phyloP scores from a whole-genome alignment of 2,113 vertebrate species.

The Leptocoma aspasia region DNA sequence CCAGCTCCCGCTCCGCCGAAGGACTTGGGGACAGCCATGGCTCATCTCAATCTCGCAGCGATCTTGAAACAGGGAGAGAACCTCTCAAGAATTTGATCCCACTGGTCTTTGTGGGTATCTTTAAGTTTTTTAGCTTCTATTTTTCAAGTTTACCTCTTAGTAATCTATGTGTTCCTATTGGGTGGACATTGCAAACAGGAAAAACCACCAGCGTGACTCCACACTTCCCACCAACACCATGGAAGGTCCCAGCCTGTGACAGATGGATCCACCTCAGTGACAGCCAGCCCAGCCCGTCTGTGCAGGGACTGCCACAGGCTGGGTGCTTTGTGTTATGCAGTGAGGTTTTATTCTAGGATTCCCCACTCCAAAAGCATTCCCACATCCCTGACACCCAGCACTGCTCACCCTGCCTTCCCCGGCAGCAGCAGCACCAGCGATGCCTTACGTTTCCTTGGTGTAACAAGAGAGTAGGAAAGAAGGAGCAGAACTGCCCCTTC shows the following conservation, averaged over 20 bases:
- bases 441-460: not conserved
- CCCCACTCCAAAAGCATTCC: not conserved
- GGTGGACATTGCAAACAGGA: not conserved
- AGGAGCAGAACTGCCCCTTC: not conserved
- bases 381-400: not conserved
- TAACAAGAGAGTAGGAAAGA: not conserved
- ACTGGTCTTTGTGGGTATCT: not conserved
- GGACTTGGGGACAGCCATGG: not conserved
- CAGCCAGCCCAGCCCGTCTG: not conserved
- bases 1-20: not conserved
- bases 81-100: not conserved
- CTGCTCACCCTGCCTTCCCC: not conserved
- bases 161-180: not conserved
- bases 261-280: fast-evolving
- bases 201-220: not conserved
- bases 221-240: not conserved
- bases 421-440: fast-evolving
- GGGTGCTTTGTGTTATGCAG: not conserved
- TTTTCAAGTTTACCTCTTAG: not conserved
- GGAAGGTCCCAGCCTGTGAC: not conserved
- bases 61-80: not conserved
- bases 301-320: not conserved
- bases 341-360: not conserved
- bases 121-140: not conserved
- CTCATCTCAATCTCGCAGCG: not conserved